Conservation (phyloP, 1,140 invertebrate genomes). For the Himalopsyche phryganea region DNA sequence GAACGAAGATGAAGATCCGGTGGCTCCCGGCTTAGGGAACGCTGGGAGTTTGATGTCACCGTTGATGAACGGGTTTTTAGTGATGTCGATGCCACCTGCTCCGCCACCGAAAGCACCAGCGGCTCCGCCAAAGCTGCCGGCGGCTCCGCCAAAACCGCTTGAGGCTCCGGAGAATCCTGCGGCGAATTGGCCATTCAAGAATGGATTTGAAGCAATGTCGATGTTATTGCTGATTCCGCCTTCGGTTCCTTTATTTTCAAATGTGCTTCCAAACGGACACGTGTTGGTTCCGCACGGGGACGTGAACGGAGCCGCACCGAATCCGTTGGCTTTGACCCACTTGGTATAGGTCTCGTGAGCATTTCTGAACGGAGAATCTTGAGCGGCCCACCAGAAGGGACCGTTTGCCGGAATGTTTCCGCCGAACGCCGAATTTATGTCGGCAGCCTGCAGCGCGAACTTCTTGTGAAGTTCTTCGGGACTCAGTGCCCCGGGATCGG, state of each 20-base stretch:
- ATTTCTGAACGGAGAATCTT: slow-evolving; percentile 53
- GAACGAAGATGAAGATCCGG: not conserved
- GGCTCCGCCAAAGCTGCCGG: slow-evolving; percentile 34
- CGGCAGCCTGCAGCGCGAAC: slow-evolving; percentile 41
- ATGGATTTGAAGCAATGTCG: slow-evolving; percentile 42
- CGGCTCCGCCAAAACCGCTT: slow-evolving; percentile 14
- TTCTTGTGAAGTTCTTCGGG: slow-evolving; percentile 40
- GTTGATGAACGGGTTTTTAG: slow-evolving; percentile 40
- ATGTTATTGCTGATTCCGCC: slow-evolving; percentile 28
- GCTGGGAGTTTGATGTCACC: slow-evolving; percentile 24
- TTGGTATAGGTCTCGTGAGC: slow-evolving; percentile 40
- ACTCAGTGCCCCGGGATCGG: slow-evolving; percentile 35
- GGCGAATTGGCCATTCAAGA: slow-evolving; percentile 45
- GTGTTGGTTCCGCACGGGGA: slow-evolving; percentile 22
- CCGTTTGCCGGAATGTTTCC: slow-evolving; percentile 35
- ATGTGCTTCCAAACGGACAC: slow-evolving; percentile 19
- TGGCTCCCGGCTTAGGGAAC: slow-evolving; percentile 5
- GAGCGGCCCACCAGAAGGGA: slow-evolving; percentile 55
- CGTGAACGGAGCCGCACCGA: slow-evolving; percentile 19
- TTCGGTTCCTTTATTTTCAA: slow-evolving; percentile 11
- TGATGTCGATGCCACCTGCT: slow-evolving; percentile 35
- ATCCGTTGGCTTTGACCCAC: slow-evolving; percentile 35
- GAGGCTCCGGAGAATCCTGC: slow-evolving; percentile 30
- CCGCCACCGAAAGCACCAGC: slow-evolving; percentile 30
- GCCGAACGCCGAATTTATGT: slow-evolving; percentile 37